Evolutionary conservation across 2,888 invertebrate species (phyloP).

Genomic region (Sesia bembeciformis): DNA sequence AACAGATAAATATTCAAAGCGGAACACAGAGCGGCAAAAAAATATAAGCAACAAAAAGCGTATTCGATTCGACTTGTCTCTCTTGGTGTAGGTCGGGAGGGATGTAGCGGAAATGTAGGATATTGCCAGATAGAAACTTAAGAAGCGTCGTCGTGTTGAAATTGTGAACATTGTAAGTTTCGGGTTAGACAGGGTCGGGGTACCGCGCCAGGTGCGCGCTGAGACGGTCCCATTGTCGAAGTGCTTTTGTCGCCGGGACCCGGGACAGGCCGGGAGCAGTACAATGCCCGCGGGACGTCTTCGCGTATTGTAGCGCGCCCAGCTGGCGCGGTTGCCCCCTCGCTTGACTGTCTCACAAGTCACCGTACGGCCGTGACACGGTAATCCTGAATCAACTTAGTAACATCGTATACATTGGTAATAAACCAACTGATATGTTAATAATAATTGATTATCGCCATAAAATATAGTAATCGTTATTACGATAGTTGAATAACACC

Average conservation of each 20-base stretch:
- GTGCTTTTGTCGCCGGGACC: conserved; percentile 22
- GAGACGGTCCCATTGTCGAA: conserved; percentile 55
- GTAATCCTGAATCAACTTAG: conserved; percentile 10
- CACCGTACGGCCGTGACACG: conserved; percentile 34
- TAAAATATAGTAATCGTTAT: too few relatives aligned
- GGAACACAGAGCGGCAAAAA: too few relatives aligned
- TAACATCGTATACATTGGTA: not conserved
- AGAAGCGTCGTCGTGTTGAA: conserved; percentile 18
- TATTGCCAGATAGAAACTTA: conserved; percentile 22
- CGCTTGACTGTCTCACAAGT: conserved; percentile 22
- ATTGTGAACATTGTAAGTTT: conserved; percentile 21
- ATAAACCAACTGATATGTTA: too few relatives aligned
- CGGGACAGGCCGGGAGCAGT: conserved; percentile 34
- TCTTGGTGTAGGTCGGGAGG: conserved; percentile 23
- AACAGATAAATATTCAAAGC: too few relatives aligned
- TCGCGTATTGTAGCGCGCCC: conserved; percentile 61
- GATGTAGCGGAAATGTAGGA: conserved; percentile 33
- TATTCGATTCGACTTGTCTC: not conserved
- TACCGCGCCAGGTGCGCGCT: conserved; percentile 56
- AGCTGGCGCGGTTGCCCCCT: conserved; percentile 56
- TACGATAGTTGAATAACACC: too few relatives aligned
- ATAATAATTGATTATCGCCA: too few relatives aligned
- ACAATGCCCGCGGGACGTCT: conserved; percentile 70
- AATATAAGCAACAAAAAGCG: too few relatives aligned
- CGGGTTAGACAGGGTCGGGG: conserved; percentile 50